These are phyloP conservation scores for Ochropleura leucogaster DNA, from an alignment of 2,888 invertebrate genomes.

Conservation along the genomic window DNA sequence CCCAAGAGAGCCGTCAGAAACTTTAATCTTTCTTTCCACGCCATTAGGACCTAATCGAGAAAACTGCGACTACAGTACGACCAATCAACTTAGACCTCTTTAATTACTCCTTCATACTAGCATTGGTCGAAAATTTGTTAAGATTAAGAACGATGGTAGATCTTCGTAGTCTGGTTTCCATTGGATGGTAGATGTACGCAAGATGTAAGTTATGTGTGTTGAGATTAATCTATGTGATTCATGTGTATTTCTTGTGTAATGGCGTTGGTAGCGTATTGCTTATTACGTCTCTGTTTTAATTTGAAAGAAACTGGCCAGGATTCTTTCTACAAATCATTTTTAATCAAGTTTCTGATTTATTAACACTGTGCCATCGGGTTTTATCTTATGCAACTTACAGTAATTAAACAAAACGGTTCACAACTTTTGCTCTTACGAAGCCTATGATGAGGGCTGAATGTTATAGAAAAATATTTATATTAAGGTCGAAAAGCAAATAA, in stretches of 20 bases:
- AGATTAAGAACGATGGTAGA: constrained; percentile 62
- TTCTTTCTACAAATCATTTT: neutral
- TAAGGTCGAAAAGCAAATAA: neutral
- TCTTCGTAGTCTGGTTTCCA: constrained; percentile 63
- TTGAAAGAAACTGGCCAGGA: neutral
- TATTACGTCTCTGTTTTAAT: neutral
- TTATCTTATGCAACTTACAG: neutral
- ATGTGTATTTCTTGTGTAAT: constrained; percentile 62
- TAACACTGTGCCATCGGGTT: neutral
- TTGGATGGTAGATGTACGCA: constrained; percentile 62
- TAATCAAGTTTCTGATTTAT: neutral
- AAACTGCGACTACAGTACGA: constrained; percentile 71
- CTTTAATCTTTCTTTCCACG: constrained; percentile 80
- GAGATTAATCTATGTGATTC: constrained; percentile 66
- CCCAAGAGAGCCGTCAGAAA: constrained; percentile 69
- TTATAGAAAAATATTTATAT: neutral
- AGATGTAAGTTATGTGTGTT: constrained; percentile 69
- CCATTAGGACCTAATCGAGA: constrained; percentile 82
- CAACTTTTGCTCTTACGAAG: neutral
- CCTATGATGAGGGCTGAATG: neutral
- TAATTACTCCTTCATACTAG: constrained; percentile 67
- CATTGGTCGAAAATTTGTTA: constrained; percentile 50
- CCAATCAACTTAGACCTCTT: constrained; percentile 71
- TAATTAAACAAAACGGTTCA: neutral
- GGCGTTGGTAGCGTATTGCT: constrained; percentile 2